phyloP scores from a whole-genome alignment of 2,888 invertebrate genomes.

The Idaea straminata region DNA sequence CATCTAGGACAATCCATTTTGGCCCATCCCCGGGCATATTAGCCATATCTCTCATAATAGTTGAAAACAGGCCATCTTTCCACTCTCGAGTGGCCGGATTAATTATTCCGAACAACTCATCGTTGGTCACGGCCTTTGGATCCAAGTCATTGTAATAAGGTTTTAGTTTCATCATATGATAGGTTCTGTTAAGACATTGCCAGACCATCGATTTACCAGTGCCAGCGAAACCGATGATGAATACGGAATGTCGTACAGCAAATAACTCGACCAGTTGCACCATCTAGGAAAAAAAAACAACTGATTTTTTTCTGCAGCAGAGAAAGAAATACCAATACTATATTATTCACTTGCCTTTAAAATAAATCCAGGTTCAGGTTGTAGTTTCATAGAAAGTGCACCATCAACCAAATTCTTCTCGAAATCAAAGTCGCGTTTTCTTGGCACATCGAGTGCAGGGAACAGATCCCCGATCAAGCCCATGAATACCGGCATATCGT shows the following conservation, averaged over 20 bases:
- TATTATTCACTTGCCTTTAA: slow-evolving; percentile 81
- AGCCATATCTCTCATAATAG: slow-evolving; percentile 95
- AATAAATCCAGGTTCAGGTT: slow-evolving; percentile 94
- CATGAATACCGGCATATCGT: slow-evolving; percentile 95
- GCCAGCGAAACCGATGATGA: slow-evolving; percentile 91
- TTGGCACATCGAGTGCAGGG: slow-evolving; percentile 94
- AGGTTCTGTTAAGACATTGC: slow-evolving; percentile 93
- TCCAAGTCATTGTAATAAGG: slow-evolving; percentile 95
- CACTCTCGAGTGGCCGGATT: slow-evolving; percentile 96
- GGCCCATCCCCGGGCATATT: slow-evolving; percentile 91
- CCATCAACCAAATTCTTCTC: slow-evolving; percentile 89
- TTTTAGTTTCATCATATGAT: slow-evolving; percentile 88
- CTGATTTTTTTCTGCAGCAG: background rate
- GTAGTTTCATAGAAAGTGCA: slow-evolving; percentile 89
- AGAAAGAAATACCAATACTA: background rate
- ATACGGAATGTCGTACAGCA: slow-evolving; percentile 96
- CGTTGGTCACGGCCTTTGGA: slow-evolving; percentile 97
- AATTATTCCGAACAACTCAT: slow-evolving; percentile 96
- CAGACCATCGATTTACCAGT: slow-evolving; percentile 96
- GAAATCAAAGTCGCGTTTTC: slow-evolving; percentile 91
- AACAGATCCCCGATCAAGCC: slow-evolving; percentile 96
- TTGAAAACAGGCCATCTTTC: slow-evolving; percentile 95
- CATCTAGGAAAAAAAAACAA: slow-evolving; percentile 73
- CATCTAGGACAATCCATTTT: slow-evolving; percentile 97
- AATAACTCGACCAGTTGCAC: slow-evolving; percentile 96